phyloP scores from a whole-genome alignment of 2,888 invertebrate species.

The Nysson spinosus region DNA sequence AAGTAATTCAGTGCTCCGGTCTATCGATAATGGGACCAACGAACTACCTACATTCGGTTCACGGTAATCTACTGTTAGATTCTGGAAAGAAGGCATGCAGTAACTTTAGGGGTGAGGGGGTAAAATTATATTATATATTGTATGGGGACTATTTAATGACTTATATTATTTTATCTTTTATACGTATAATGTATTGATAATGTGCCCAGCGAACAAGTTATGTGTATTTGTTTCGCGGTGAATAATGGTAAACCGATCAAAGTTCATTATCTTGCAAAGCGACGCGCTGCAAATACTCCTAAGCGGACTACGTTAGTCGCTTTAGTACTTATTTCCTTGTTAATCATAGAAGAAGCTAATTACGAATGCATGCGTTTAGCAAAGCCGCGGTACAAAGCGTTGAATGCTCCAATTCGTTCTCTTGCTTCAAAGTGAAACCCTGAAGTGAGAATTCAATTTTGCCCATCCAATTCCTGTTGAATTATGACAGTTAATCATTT shows the following conservation, averaged over 20 bases:
- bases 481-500: too few relatives aligned
- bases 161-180: too few relatives aligned
- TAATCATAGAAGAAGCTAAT: not conserved
- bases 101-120: too few relatives aligned
- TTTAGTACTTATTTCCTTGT: not conserved
- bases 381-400: not conserved
- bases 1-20: conserved; percentile 8
- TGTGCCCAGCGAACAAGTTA: not conserved
- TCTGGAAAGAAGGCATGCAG: too few relatives aligned
- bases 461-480: too few relatives aligned
- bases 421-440: too few relatives aligned
- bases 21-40: not conserved
- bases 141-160: too few relatives aligned
- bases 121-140: too few relatives aligned
- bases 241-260: conserved; percentile 22
- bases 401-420: too few relatives aligned
- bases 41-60: not conserved
- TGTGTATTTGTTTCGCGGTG: not conserved
- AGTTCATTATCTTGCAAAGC: conserved; percentile 23
- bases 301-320: not conserved
- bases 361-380: not conserved
- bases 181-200: too few relatives aligned
- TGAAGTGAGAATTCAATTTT: too few relatives aligned
- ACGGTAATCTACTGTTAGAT: too few relatives aligned
- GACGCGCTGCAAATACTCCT: conserved; percentile 10